Evolutionary conservation across 2,888 invertebrate genomes (phyloP), one percentile per base, ranked within the genome.

Genomic region (Chironomus riparius): DNA sequence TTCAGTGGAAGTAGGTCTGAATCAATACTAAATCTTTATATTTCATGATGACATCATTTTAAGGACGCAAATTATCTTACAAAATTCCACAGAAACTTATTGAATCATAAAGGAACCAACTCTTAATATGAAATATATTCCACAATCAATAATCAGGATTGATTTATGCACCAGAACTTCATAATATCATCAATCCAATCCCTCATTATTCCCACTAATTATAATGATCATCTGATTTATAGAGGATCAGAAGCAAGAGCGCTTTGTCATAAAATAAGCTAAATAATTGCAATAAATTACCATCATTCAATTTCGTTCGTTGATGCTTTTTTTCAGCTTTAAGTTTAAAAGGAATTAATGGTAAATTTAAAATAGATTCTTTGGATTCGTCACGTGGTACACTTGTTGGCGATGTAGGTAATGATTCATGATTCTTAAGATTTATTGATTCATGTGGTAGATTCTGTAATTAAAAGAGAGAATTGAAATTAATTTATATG

Each of bases 311-410:
- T 56, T 74, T 47, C 24, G 68, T 15, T 22, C 74, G 74, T 28
- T 47, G 74, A 74, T 68, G 65, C 21, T 68, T 68, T 38, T 38
- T 38, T 65, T 74, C 68, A 22, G 74, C 24, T 74, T 74, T 74
- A 65, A 74, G 7, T 68, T 74, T 74, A 74, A 74, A 18, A 24
- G 74, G 74, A 68, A 74, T 74, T 74, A 74, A 68, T 74, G 74
- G 74, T 74, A 74, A 74, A 22, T 68, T 65, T 68, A 72, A 38
- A 62, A 74, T 68, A 47, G 74, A 18, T 68, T 74, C 74, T 74
- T 74, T 74, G 74, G 74, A 74, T 74, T 74, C 68, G 68, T 68
- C 72, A 50, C 72, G 61, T 21, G 72, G 15, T 70, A 24, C 48
- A 48, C 47, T 21, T 56, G 18, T 24, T 28, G 47, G 47, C 15